Conservation (phyloP, 2,888 invertebrate genomes). For the Leptinotarsa haldemani region DNA sequence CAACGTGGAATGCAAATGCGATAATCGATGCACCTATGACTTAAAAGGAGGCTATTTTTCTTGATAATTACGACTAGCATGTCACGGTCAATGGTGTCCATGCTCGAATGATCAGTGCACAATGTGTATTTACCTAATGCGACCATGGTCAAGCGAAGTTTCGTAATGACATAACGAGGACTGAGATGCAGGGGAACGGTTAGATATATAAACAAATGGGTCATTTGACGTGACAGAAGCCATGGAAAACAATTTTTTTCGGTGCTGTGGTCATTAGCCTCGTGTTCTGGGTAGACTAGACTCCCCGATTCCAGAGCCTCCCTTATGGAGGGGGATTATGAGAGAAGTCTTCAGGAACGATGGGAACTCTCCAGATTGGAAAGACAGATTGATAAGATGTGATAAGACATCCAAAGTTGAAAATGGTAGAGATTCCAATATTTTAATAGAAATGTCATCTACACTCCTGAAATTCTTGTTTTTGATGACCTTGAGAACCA, state of each 20-base stretch:
- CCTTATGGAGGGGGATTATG: no score
- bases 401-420: no score
- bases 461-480: no score
- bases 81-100: conserved; percentile 61
- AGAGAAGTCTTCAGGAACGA: no score
- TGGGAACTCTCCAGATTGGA: no score
- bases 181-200: conserved; percentile 22
- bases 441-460: no score
- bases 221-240: background rate
- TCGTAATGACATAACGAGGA: conserved; percentile 44
- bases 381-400: no score
- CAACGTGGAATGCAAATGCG: conserved; percentile 23
- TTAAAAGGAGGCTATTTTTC: conserved; percentile 34
- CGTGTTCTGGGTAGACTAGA: no score
- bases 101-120: conserved; percentile 54
- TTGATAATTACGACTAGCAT: conserved; percentile 52
- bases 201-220: background rate
- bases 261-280: no score
- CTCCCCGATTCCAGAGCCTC: no score
- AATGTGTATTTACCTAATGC: conserved; percentile 54
- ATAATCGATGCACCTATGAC: conserved; percentile 29
- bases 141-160: conserved; percentile 52
- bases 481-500: no score
- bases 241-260: background rate
- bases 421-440: no score